These are phyloP conservation scores for Drosophila lacteicornis DNA, from an alignment of 1,140 invertebrate species.

Conservation along the genomic window DNA sequence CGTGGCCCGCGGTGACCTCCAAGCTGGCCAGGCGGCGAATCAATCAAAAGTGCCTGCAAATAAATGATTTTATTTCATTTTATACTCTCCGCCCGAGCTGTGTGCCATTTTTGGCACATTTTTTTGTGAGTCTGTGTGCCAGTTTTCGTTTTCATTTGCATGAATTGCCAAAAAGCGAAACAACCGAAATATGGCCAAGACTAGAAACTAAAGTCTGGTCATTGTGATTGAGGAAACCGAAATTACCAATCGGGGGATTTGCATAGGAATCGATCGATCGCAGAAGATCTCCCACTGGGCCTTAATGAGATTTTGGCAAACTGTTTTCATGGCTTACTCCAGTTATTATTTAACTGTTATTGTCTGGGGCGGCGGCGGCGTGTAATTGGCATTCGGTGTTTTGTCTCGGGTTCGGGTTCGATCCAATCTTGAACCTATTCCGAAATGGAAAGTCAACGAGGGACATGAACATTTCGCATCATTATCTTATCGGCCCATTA, in stretches of 20 bases:
- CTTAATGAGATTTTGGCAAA: slow-evolving; percentile 75
- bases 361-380: slow-evolving; percentile 27
- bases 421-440: slow-evolving; percentile 69
- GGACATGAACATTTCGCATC: slow-evolving; percentile 51
- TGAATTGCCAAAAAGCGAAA: slow-evolving; percentile 52
- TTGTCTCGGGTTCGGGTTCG: slow-evolving; percentile 42
- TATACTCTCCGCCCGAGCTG: slow-evolving; percentile 19
- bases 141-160: slow-evolving; percentile 81
- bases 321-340: slow-evolving; percentile 70
- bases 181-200: slow-evolving; percentile 31
- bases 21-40: slow-evolving; percentile 68
- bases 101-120: slow-evolving; percentile 49
- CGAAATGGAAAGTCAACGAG: slow-evolving; percentile 73
- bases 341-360: slow-evolving; percentile 77
- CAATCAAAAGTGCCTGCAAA: slow-evolving; percentile 74
- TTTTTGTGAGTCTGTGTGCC: slow-evolving; percentile 50
- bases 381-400: slow-evolving; percentile 69
- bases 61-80: slow-evolving; percentile 61
- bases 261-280: slow-evolving; percentile 67
- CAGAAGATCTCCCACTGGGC: slow-evolving; percentile 61
- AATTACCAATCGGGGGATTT: slow-evolving; percentile 53
- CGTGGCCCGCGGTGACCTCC: slow-evolving; percentile 62
- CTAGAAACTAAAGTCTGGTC: slow-evolving; percentile 34
- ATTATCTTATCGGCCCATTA: slow-evolving; percentile 66
- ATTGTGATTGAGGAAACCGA: slow-evolving; percentile 58